phyloP scores from a whole-genome alignment of 2,888 invertebrate genomes.

The Meiosimyza platycephala region DNA sequence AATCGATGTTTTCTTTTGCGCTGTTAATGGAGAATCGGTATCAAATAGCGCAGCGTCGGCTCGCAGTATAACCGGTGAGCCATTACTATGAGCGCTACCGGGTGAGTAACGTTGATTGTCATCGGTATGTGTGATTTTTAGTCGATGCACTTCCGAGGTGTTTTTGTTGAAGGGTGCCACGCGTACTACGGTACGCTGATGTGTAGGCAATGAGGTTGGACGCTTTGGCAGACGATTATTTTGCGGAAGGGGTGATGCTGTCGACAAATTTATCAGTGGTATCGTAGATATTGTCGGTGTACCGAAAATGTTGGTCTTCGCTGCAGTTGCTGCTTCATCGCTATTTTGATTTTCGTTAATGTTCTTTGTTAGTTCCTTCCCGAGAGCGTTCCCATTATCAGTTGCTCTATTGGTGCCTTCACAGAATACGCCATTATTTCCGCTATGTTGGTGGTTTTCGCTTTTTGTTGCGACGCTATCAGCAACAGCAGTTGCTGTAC shows the following conservation, averaged over 20 bases:
- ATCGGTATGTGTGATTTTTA: conserved; percentile 72
- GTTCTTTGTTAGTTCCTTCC: conserved; percentile 26
- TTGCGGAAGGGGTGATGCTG: conserved; percentile 19
- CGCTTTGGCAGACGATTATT: neutral
- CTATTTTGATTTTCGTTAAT: conserved; percentile 18
- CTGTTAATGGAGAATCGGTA: conserved; percentile 14
- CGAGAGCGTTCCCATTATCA: conserved; percentile 37
- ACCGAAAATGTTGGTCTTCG: neutral
- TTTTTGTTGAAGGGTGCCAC: conserved; percentile 66
- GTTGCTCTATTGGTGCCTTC: conserved; percentile 43
- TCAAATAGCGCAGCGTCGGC: conserved; percentile 23
- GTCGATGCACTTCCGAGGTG: conserved; percentile 68
- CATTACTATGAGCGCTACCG: neutral
- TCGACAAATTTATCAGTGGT: neutral
- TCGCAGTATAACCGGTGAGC: conserved; percentile 20
- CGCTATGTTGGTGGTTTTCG: conserved; percentile 19
- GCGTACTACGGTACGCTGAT: conserved; percentile 68
- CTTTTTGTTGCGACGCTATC: conserved; percentile 18
- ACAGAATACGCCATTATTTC: conserved; percentile 39
- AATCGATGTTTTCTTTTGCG: conserved; percentile 76
- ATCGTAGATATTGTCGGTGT: neutral
- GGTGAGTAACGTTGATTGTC: conserved; percentile 52
- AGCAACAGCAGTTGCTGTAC: conserved; percentile 15
- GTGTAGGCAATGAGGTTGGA: conserved; percentile 28
- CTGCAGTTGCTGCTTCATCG: conserved; percentile 5